Conservation (phyloP, 2,113 vertebrate genomes). For the Microtus oregoni region DNA sequence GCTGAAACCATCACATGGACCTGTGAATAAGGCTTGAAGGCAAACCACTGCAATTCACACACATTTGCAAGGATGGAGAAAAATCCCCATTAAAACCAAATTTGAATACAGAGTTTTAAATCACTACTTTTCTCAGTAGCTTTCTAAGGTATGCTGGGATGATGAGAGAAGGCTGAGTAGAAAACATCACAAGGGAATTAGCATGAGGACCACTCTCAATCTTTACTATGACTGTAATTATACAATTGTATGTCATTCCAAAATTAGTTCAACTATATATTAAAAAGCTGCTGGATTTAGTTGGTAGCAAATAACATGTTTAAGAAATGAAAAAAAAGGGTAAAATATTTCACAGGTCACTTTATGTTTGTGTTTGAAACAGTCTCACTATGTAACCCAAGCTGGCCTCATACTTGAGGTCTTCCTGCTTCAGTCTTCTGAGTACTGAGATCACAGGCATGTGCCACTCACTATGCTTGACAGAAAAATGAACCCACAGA, state of each 20-base stretch:
- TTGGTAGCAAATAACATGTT: constrained; percentile 22
- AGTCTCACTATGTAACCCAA: not conserved
- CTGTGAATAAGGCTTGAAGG: constrained; percentile 90
- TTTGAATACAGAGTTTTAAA: constrained; percentile 61
- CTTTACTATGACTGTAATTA: constrained; percentile 21
- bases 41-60: constrained; percentile 91
- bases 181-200: constrained; percentile 7
- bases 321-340: constrained; percentile 26
- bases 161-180: not conserved
- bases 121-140: constrained; percentile 37
- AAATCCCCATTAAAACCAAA: constrained; percentile 90
- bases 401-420: not conserved
- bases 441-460: not conserved
- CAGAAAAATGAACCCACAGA: not conserved
- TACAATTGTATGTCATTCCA: not conserved
- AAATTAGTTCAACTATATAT: constrained; percentile 19
- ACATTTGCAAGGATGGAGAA: constrained; percentile 93
- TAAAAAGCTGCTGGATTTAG: constrained; percentile 45
- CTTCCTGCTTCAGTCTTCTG: not conserved
- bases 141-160: not conserved
- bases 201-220: not conserved
- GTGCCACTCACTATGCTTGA: not conserved
- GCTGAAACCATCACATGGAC: constrained; percentile 87
- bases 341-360: not conserved
- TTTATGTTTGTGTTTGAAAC: not conserved